Percentiles rank a stretch among this genome's conserved stretches.
phyloP scores from a whole-genome alignment of 2,888 invertebrate genomes.

The Coleophora deauratella region DNA sequence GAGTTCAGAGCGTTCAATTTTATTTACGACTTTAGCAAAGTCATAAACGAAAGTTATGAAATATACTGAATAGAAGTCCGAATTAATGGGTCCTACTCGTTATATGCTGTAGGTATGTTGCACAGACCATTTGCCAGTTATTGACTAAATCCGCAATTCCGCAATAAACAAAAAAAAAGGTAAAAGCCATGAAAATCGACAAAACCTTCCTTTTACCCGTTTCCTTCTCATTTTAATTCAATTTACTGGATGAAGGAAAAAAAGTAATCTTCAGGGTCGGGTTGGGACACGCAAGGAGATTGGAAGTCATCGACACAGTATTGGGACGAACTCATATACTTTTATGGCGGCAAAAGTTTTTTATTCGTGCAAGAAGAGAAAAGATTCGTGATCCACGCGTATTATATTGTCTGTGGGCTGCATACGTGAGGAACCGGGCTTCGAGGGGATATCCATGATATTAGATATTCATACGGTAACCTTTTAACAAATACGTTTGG shows the following conservation, averaged over 20 bases:
- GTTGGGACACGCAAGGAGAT: constrained; percentile 65
- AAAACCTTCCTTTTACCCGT: constrained; percentile 64
- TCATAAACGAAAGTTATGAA: too few relatives aligned
- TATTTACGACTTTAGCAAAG: too few relatives aligned
- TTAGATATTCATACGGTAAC: constrained; percentile 1
- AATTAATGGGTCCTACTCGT: too few relatives aligned
- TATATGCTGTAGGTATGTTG: too few relatives aligned
- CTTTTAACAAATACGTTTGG: background rate
- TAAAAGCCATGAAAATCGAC: constrained; percentile 39
- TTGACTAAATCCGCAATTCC: too few relatives aligned
- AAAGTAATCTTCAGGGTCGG: constrained; percentile 69
- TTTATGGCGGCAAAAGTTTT: constrained; percentile 66
- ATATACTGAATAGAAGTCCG: too few relatives aligned
- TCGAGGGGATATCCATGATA: constrained; percentile 13
- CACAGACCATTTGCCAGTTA: too few relatives aligned
- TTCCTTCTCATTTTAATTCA: constrained; percentile 71
- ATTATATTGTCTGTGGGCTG: constrained; percentile 41
- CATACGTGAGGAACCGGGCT: constrained; percentile 31
- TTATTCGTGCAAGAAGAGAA: constrained; percentile 62
- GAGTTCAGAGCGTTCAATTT: too few relatives aligned
- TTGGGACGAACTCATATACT: constrained; percentile 72
- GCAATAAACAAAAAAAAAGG: too few relatives aligned
- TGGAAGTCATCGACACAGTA: constrained; percentile 69
- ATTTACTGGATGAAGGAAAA: constrained; percentile 69
- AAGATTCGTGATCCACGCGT: constrained; percentile 52